Base-by-base conservation (phyloP, 2,797 vertebrate species). In the Galaxias olidus region DNA sequence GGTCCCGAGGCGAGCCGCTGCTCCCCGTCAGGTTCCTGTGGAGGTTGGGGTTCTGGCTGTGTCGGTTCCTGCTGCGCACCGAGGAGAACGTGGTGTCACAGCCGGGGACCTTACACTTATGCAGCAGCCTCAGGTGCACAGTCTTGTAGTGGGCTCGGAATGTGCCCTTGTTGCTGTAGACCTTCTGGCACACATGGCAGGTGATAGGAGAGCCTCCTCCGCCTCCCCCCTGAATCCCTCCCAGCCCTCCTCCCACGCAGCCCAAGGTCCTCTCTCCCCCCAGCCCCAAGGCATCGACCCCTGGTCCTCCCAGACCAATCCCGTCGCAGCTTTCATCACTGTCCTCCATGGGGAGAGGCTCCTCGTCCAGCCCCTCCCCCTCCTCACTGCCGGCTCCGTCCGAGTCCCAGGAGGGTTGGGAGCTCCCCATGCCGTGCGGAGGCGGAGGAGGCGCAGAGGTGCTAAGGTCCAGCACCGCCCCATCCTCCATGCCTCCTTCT, bases 41-140 rank as follows among this genome's bases (percentile, higher is more conserved):
- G 75, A 99, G 93, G 85, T 98, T 99, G n/a, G 96, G 96, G 77
- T 98, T 98, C 88, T 98, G 97, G 84, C 97, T 99, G 87, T 99
- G 97, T 48, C 96, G 80, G 83, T 98, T 98, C 55, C 97, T 90
- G 76, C 97, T 99, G 59, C 97, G 92, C 14, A 98, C 96, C 0
- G 97, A 98, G 1, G 97, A 98, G 82, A 99, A 98, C 59, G 94
- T 95, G 0, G 93, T 98, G 65, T 95, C 93, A 68, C 97, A 99
- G 61, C 97, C 97, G 0, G 95, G 95, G 52, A 99, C 90, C 85
- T 97, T 98, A 88, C 97, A 98, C 63, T 96, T 96, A 82, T 98
- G 97, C 43, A 98, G 94, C 71, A 98, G 93, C 57, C 94, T 92
- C 53, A 99, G 95, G 77, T 99, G 97, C 49, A 98, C 96, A 0